Conservation (phyloP, 2,797 vertebrate genomes). For the Mus spretus region DNA sequence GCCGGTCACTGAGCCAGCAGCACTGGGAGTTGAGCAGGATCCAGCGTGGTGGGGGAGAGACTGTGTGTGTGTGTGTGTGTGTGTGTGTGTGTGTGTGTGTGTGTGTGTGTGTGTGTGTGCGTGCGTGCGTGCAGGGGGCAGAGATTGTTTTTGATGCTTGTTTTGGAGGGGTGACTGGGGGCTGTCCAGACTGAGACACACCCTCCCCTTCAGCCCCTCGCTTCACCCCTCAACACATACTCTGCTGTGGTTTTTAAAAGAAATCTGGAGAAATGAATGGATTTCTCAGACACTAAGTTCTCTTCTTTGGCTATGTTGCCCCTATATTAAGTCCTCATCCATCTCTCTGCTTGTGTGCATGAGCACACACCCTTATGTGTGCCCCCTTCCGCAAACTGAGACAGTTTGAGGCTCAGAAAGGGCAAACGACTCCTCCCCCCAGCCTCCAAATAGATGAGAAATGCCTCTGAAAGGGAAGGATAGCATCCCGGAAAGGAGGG, state of each 20-base stretch:
- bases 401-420: not conserved
- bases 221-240: not conserved
- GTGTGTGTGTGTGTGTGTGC: too few relatives aligned
- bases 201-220: not conserved
- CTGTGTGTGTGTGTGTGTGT: too few relatives aligned
- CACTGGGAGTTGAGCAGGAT: not conserved
- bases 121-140: too few relatives aligned
- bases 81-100: too few relatives aligned
- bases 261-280: not conserved
- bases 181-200: not conserved
- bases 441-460: not conserved
- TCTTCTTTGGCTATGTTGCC: not conserved
- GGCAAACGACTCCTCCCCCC: not conserved
- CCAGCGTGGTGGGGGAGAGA: too few relatives aligned
- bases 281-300: not conserved
- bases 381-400: not conserved
- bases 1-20: not conserved
- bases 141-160: not conserved
- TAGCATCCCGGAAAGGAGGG: not conserved
- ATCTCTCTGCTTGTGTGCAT: not conserved
- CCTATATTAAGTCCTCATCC: not conserved
- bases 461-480: conserved; percentile 28
- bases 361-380: not conserved
- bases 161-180: not conserved
- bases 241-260: not conserved